Conservation (phyloP, 2,113 vertebrate species). For the Neolamprologus caudopunctatus region DNA sequence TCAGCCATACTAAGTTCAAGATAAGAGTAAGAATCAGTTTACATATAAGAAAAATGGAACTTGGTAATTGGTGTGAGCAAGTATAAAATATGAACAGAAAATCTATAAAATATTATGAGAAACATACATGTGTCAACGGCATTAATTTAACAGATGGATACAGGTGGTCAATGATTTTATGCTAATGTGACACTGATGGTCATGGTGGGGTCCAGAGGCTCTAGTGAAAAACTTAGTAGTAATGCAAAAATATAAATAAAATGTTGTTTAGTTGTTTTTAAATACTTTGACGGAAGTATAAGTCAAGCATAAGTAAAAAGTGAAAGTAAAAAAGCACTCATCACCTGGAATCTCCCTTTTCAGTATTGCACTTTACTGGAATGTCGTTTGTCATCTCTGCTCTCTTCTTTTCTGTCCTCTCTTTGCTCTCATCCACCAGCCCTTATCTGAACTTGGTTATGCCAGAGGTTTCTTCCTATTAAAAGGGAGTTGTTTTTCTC, state of each 20-base stretch:
- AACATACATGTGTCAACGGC: not conserved
- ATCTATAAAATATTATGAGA: not conserved
- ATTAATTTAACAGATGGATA: not conserved
- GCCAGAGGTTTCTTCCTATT: not conserved
- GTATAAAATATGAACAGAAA: not conserved
- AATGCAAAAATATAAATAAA: not conserved
- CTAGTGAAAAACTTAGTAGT: not conserved
- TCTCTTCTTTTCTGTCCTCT: not conserved
- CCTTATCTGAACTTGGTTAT: not conserved
- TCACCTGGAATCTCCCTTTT: not conserved
- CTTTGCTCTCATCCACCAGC: not conserved
- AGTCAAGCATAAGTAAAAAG: not conserved
- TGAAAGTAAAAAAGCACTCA: not conserved
- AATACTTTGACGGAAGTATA: not conserved
- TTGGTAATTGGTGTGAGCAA: not conserved
- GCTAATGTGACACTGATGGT: not conserved
- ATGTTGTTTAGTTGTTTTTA: not conserved
- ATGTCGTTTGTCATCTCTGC: not conserved
- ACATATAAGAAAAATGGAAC: not conserved
- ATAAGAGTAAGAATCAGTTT: not conserved
- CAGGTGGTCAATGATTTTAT: not conserved
- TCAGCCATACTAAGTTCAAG: not conserved
- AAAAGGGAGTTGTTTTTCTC: not conserved
- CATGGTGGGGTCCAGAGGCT: not conserved
- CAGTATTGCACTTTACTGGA: not conserved